Conservation (phyloP, 2,113 vertebrate species). For the Corythoichthys intestinalis region DNA sequence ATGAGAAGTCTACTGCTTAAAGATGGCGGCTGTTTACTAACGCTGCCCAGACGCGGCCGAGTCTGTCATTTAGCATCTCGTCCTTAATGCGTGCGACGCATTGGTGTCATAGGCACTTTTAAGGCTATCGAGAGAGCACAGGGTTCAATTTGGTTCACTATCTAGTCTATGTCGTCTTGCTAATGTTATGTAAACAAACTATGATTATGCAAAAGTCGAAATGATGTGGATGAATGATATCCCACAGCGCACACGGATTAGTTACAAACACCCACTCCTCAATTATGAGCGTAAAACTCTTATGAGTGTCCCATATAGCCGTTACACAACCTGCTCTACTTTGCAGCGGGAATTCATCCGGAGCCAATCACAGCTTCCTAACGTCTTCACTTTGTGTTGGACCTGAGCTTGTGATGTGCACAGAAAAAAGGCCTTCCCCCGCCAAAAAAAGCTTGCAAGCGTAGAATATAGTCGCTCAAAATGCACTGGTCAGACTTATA, state of each 20-base stretch:
- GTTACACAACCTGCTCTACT: conserved; percentile 59
- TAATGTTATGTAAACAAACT: conserved; percentile 56
- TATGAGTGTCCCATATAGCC: conserved; percentile 51
- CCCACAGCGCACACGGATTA: conserved; percentile 58
- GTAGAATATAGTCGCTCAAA: not conserved
- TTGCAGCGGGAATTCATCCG: conserved; percentile 38
- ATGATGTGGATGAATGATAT: conserved; percentile 55
- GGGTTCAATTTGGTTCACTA: conserved; percentile 10
- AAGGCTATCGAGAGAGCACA: not conserved
- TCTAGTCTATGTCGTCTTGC: conserved; percentile 8
- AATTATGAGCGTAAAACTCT: conserved; percentile 64
- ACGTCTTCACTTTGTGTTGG: not conserved
- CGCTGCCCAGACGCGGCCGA: too few species aligned
- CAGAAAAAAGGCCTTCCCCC: not conserved
- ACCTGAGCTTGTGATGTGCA: not conserved
- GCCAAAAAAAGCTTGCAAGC: not conserved
- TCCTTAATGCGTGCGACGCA: too few species aligned
- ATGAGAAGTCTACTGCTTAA: too few species aligned
- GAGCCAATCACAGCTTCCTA: conserved; percentile 28
- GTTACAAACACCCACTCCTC: conserved; percentile 61
- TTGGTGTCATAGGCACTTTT: too few species aligned
- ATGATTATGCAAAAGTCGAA: conserved; percentile 56
- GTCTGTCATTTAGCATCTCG: too few species aligned
- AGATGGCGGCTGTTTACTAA: too few species aligned
- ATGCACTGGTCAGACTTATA: not conserved